Evolutionary conservation across 2,797 vertebrate genomes (phyloP).

Genomic region (Scleropages formosus): DNA sequence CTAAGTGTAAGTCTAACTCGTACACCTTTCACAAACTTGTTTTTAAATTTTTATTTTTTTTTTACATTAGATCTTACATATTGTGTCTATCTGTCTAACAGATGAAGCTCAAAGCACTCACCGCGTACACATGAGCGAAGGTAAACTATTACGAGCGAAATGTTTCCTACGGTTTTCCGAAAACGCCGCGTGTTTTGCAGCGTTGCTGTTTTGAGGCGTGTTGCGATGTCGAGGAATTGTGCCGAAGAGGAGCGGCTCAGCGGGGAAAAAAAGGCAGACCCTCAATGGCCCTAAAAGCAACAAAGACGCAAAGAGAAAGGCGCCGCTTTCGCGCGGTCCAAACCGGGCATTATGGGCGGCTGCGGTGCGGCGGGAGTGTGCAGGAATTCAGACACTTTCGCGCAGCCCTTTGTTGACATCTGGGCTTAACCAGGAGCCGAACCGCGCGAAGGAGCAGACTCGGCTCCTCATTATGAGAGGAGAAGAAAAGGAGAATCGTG

Average conservation of each 20-base stretch:
- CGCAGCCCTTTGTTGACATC: conserved; percentile 66
- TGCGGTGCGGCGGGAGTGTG: conserved; percentile 58
- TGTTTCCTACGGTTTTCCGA: no score
- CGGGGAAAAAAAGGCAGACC: background rate
- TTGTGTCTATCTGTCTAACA: no score
- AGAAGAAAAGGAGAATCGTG: conserved; percentile 60
- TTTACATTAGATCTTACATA: no score
- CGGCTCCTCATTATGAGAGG: conserved; percentile 58
- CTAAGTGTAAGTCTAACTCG: no score
- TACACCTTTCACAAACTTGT: no score
- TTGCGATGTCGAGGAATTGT: background rate
- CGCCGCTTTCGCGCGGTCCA: conserved; percentile 48
- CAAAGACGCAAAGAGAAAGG: conserved; percentile 36
- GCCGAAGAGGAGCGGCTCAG: background rate
- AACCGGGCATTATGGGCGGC: conserved; percentile 59
- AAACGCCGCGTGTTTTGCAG: background rate
- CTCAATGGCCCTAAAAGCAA: conserved; percentile 20
- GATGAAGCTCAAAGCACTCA: no score
- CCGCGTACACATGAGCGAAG: no score
- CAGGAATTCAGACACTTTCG: conserved; percentile 60
- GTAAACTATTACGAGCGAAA: no score
- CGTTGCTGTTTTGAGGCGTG: background rate
- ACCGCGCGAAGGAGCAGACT: conserved; percentile 44
- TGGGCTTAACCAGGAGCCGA: conserved; percentile 36
- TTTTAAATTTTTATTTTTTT: no score